phyloP scores from a whole-genome alignment of 2,797 vertebrate species.

The Bucorvus abyssinicus region DNA sequence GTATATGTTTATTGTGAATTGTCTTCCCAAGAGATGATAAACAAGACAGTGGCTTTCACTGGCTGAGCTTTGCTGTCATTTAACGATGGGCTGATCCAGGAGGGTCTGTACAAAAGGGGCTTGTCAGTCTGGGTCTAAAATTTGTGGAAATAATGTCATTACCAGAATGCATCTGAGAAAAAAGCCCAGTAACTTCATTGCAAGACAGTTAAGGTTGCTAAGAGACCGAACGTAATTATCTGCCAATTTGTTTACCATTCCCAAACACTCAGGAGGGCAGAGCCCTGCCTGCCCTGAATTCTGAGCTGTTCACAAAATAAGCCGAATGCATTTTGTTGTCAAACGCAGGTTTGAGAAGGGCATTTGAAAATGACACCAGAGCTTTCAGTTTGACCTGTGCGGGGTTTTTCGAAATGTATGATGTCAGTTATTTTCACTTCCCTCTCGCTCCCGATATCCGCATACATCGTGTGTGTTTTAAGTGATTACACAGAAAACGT shows the following conservation, averaged over 20 bases:
- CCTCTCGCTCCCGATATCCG: not conserved
- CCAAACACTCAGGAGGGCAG: slow-evolving; percentile 15
- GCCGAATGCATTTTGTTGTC: not conserved
- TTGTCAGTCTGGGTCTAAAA: slow-evolving; percentile 5
- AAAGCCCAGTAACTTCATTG: not conserved
- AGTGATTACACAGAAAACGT: no score
- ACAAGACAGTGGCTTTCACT: not conserved
- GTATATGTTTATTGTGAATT: not conserved
- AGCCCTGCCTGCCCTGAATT: slow-evolving; percentile 17
- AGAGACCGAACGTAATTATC: slow-evolving; percentile 57
- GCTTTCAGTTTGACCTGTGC: not conserved
- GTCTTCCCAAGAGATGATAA: not conserved
- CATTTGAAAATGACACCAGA: not conserved
- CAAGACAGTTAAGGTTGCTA: slow-evolving; percentile 54
- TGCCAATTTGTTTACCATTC: slow-evolving; percentile 53
- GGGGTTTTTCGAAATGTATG: not conserved
- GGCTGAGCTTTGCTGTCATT: not conserved
- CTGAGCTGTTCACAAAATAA: not conserved
- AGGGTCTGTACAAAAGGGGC: not conserved
- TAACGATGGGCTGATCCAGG: not conserved
- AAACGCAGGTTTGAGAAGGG: not conserved
- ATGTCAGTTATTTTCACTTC: not conserved
- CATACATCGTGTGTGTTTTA: not conserved
- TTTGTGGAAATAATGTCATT: slow-evolving; percentile 4
- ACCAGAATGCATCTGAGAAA: not conserved